Percentiles rank a stretch among this genome's conserved stretches.
Evolutionary conservation across 2,113 vertebrate species (phyloP).

Genomic region (Cheilinus undulatus): DNA sequence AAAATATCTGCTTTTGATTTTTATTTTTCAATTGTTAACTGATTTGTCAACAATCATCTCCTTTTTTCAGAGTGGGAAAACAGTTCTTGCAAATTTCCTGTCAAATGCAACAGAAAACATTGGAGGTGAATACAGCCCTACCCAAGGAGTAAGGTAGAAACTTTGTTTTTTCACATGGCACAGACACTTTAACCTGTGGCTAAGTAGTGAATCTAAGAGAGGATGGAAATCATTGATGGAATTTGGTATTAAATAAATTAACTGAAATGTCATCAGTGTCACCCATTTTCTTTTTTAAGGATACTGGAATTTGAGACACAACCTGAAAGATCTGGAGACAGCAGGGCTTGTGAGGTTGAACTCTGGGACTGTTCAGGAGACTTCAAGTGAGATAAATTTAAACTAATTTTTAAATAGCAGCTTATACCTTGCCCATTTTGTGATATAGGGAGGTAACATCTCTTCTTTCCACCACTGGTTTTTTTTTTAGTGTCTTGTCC

Average conservation of each 20-base stretch:
- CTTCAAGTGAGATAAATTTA: constrained; percentile 86
- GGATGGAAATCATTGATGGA: not conserved
- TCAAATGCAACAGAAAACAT: constrained; percentile 88
- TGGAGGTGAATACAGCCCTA: constrained; percentile 90
- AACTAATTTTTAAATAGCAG: not conserved
- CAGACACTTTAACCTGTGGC: not conserved
- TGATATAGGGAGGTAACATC: not conserved
- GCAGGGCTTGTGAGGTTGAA: constrained; percentile 89
- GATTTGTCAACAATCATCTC: not conserved
- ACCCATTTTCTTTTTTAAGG: constrained; percentile 73
- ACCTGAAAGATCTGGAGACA: constrained; percentile 76
- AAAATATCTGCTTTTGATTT: too few relatives aligned
- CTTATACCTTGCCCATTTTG: not conserved
- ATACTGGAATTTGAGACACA: constrained; percentile 95
- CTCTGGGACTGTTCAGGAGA: constrained; percentile 97
- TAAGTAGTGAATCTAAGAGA: not conserved
- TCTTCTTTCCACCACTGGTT: not conserved
- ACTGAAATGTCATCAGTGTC: not conserved
- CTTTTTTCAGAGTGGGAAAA: constrained; percentile 90
- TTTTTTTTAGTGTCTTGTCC: not conserved
- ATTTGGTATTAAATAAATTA: not conserved
- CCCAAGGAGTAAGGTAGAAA: constrained; percentile 92
- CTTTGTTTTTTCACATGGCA: not conserved
- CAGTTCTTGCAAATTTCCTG: constrained; percentile 92
- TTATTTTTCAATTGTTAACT: not conserved